Evolutionary conservation across 1,140 invertebrate genomes (phyloP).

Genomic region (Potamilus streckersoni): DNA sequence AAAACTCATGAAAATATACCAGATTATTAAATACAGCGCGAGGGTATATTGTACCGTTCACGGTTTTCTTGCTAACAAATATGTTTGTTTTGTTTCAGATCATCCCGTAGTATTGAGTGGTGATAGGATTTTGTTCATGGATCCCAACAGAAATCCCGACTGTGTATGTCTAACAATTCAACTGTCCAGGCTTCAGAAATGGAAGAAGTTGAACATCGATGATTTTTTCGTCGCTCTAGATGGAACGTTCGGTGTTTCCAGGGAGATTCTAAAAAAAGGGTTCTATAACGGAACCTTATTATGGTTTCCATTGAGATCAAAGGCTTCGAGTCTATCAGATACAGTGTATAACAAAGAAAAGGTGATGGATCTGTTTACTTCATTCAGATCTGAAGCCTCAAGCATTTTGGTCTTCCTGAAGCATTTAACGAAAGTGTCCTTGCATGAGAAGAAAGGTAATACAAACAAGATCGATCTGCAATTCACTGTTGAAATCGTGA

Average conservation of each 20-base stretch:
- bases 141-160: conserved; percentile 7
- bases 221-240: conserved; percentile 11
- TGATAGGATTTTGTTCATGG: conserved; percentile 18
- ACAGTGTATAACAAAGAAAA: conserved; percentile 31
- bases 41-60: too few species aligned
- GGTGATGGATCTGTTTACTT: conserved; percentile 31
- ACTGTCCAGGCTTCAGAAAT: background rate
- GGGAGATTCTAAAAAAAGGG: conserved; percentile 8
- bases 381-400: conserved; percentile 28
- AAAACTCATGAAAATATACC: too few species aligned
- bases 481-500: too few species aligned
- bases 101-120: conserved; percentile 20
- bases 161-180: conserved; percentile 12
- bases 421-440: background rate
- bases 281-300: background rate
- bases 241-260: conserved; percentile 16
- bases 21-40: too few species aligned
- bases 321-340: conserved; percentile 20
- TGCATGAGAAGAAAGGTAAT: background rate
- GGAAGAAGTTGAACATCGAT: background rate
- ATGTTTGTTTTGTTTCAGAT: conserved; percentile 15
- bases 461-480: background rate
- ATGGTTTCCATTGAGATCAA: background rate
- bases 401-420: conserved; percentile 40
- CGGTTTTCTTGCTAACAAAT: too few species aligned